phyloP scores from a whole-genome alignment of 37 sponge, comb jelly and placozoan genomes.

The Cliona cf. orientalis region DNA sequence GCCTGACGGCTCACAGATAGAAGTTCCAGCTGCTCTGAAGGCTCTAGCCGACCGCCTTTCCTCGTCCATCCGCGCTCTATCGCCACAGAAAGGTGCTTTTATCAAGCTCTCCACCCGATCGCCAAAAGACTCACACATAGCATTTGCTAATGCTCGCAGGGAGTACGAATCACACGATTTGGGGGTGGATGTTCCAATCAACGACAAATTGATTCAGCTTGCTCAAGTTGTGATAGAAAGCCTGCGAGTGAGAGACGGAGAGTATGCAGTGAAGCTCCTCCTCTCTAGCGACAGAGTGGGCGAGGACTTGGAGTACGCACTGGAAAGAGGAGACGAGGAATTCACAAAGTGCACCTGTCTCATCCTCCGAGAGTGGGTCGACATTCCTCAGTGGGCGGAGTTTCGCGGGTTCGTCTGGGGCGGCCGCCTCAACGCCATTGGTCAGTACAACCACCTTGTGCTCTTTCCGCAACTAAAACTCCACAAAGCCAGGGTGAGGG shows the following conservation, averaged over 20 bases:
- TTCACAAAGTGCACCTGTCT: constrained; percentile 2
- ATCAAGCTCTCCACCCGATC: constrained; percentile 50
- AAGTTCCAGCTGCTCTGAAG: constrained; percentile 5
- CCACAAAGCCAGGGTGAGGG: not conserved
- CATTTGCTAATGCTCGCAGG: constrained; percentile 28
- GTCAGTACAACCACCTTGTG: constrained; percentile 58
- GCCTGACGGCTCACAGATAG: not conserved
- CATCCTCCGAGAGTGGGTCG: constrained; percentile 45
- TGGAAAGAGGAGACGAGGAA: constrained; percentile 17
- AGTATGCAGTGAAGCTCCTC: constrained; percentile 35
- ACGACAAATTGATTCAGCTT: constrained; percentile 27
- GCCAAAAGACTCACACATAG: constrained; percentile 51
- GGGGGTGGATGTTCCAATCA: not conserved
- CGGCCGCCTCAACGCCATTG: constrained; percentile 34
- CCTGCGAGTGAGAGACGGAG: constrained; percentile 31
- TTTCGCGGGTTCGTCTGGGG: constrained; percentile 56
- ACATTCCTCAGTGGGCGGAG: constrained; percentile 45
- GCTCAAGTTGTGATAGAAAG: constrained; percentile 15
- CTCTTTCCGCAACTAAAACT: constrained; percentile 16
- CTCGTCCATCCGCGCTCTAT: not conserved
- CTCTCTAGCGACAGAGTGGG: constrained; percentile 44
- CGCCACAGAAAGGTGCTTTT: constrained; percentile 29
- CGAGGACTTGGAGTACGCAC: constrained; percentile 48
- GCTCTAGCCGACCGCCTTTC: constrained; percentile 2
- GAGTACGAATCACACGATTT: not conserved